Percentiles rank a stretch among this genome's conserved stretches.
phyloP scores from a whole-genome alignment of 2,797 vertebrate genomes.

The Myripristis murdjan region DNA sequence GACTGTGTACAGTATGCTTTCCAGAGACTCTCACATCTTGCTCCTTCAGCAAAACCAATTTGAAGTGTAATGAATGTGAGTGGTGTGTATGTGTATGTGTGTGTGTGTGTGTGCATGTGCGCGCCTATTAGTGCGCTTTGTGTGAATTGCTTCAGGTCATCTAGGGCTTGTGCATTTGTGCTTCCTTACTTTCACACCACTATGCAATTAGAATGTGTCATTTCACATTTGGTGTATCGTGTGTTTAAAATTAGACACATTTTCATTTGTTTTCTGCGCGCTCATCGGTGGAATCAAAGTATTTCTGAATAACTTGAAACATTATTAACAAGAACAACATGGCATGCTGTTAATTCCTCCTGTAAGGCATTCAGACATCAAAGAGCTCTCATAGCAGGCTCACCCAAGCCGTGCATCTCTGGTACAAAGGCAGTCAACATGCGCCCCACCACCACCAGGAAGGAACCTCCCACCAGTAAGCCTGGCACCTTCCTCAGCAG shows the following conservation, averaged over 20 bases:
- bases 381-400: conserved; percentile 47
- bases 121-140: not conserved
- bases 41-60: conserved; percentile 51
- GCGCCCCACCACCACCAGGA: conserved; percentile 38
- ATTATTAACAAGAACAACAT: conserved; percentile 63
- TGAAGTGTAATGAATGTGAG: conserved; percentile 16
- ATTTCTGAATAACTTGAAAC: conserved; percentile 53
- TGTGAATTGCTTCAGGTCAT: not conserved
- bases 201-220: not conserved
- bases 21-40: conserved; percentile 45
- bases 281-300: conserved; percentile 53
- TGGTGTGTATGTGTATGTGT: conserved; percentile 5
- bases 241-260: conserved; percentile 27
- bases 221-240: conserved; percentile 7
- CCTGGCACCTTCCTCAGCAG: conserved; percentile 24
- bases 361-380: conserved; percentile 59
- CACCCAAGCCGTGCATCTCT: conserved; percentile 27
- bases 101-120: not conserved
- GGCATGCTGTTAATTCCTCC: conserved; percentile 49
- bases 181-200: not conserved
- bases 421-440: conserved; percentile 48
- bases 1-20: conserved; percentile 31
- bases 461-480: conserved; percentile 26
- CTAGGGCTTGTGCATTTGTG: not conserved
- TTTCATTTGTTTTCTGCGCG: conserved; percentile 29